A percentile compares a stretch with the other conserved stretches of the same genome.
Conservation (phyloP, 2,888 invertebrate genomes). For the Smittia aterrima region DNA sequence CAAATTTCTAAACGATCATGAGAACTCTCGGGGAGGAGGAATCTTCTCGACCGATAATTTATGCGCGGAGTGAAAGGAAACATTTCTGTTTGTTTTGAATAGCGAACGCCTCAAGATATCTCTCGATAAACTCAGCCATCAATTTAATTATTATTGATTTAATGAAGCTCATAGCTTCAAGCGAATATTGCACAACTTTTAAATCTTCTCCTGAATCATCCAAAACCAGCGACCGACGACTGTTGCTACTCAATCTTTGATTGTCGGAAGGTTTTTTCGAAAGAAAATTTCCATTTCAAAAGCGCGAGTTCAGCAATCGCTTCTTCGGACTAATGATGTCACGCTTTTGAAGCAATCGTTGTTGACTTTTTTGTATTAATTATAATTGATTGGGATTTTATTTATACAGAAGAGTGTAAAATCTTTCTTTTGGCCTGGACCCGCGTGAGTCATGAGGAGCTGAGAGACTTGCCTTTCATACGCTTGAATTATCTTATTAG, state of each 20-base stretch:
- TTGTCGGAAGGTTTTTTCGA: neutral
- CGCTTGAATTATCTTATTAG: conserved; percentile 40
- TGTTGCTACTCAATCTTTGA: no score
- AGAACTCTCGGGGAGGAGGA: neutral
- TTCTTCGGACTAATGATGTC: conserved; percentile 38
- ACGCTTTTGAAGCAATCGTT: conserved; percentile 42
- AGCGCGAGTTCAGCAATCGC: neutral
- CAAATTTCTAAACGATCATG: conserved; percentile 25
- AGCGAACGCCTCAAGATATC: no score
- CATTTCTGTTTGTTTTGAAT: no score
- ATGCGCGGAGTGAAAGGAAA: neutral
- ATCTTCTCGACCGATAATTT: neutral
- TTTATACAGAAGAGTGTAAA: conserved; percentile 39
- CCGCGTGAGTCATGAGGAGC: neutral
- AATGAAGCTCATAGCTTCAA: no score
- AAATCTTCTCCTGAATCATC: no score
- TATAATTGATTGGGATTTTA: conserved; percentile 42
- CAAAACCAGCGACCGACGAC: no score
- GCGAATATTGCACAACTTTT: no score
- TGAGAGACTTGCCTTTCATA: neutral
- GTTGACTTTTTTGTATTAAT: conserved; percentile 42
- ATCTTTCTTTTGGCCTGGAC: neutral
- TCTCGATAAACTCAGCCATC: no score
- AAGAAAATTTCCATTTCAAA: no score
- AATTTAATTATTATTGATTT: no score